Percentiles rank a stretch among this genome's conserved stretches.
phyloP scores from a whole-genome alignment of 2,888 invertebrate genomes.

The Drosophila pseudotakahashii region DNA sequence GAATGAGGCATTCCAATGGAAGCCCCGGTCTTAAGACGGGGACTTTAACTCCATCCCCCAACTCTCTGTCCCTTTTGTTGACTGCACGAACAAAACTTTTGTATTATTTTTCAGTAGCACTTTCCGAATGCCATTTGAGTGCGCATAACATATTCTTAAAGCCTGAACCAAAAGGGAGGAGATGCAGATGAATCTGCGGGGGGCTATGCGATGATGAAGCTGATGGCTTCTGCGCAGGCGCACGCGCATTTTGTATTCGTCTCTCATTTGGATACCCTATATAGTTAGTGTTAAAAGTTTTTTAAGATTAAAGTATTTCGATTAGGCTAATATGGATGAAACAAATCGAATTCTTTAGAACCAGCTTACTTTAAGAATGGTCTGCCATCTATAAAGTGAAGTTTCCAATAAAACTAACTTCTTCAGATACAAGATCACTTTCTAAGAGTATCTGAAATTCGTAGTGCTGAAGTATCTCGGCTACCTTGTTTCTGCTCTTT shows the following conservation, averaged over 20 bases:
- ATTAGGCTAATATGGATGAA: too few species aligned
- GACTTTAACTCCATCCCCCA: slow-evolving; percentile 45
- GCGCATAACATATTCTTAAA: slow-evolving; percentile 76
- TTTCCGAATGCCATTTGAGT: slow-evolving; percentile 81
- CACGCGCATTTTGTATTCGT: slow-evolving; percentile 51
- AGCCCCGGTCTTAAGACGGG: slow-evolving; percentile 12
- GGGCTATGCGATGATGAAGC: slow-evolving; percentile 38
- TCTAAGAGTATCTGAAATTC: slow-evolving; percentile 6
- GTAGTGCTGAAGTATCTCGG: neutral
- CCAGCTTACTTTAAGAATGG: too few species aligned
- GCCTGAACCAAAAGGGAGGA: slow-evolving; percentile 30
- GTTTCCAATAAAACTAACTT: too few species aligned
- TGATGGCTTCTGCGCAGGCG: slow-evolving; percentile 68
- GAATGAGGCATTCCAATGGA: slow-evolving; percentile 19
- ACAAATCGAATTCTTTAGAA: neutral
- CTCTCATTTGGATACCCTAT: neutral
- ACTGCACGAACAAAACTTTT: slow-evolving; percentile 66
- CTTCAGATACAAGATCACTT: too few species aligned
- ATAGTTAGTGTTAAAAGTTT: too few species aligned
- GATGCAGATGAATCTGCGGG: slow-evolving; percentile 25
- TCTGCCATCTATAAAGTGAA: too few species aligned
- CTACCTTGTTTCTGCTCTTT: slow-evolving; percentile 9
- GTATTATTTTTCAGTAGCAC: slow-evolving; percentile 82
- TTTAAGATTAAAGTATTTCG: too few species aligned
- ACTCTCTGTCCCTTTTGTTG: slow-evolving; percentile 58